Base-by-base conservation (phyloP, 2,797 vertebrate species). In the Spea hammondii region DNA sequence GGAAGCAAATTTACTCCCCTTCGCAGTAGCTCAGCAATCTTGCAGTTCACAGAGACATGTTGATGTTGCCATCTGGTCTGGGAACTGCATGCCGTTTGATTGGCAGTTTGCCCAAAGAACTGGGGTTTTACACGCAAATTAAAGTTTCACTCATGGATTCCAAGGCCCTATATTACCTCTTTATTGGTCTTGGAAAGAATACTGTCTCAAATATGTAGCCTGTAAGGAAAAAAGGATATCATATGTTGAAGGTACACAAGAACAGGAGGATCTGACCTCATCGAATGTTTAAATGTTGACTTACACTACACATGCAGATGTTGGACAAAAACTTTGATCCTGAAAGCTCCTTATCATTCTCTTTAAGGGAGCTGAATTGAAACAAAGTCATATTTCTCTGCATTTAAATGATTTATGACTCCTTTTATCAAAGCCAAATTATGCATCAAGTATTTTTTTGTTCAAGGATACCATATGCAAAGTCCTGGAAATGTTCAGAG, bases 11-110 rank as follows among this genome's bases (percentile, higher is more conserved):
- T 74, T 59, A 80, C 74, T 62, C 78, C 65, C 60, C 45, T 76
- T 55, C 45, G 62, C 72, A 75, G 72, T 72, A 79, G 72, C 68
- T 48, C 54, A 79, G 60, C 53, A 54, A 71, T 17, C 14, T 70
- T 66, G 62, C 54, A 54, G 60, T 54, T 70, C 72, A 67, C 81
- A 83, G 72, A 79, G 72, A 32, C 48, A 82, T 74, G 78, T 59
- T 82, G 80, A 82, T 82, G 80, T 70, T 78, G 80, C 80, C 76
- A 82, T 74, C 70, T 82, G 71, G 70, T 77, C 65, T 77, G 65
- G 70, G 64, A 78, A 82, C 76, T 64, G 60, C 53, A 78, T 13
- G 17, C 72, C 57, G 67, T 12, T 78, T 82, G 73, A 74, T 66
- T 84, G 76, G 76, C 83, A 86, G 60, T 78, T 6, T 76, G 46